phyloP scores from a whole-genome alignment of 2,797 vertebrate species.

The Simalia tracyae region DNA sequence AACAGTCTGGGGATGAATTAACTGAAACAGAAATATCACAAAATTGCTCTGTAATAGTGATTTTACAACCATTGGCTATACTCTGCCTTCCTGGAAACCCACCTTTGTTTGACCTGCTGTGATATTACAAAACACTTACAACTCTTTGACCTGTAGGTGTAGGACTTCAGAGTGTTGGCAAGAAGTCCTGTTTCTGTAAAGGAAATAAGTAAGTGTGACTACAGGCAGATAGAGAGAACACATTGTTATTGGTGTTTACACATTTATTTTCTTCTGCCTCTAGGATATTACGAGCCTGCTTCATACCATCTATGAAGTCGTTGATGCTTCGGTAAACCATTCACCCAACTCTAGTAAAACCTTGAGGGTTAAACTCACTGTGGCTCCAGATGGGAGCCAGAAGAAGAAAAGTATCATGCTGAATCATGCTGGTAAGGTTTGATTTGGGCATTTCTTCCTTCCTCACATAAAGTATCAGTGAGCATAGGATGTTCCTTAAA shows the following conservation, averaged over 20 bases:
- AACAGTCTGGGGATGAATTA: neutral
- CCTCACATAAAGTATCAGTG: neutral
- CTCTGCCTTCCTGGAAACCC: neutral
- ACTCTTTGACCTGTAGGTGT: neutral
- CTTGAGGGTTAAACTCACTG: constrained; percentile 91
- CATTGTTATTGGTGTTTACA: constrained; percentile 33
- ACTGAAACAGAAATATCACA: neutral
- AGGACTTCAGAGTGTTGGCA: neutral
- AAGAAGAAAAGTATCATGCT: constrained; percentile 85
- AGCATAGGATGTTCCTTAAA: neutral
- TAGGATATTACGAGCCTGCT: constrained; percentile 98
- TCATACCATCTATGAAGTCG: constrained; percentile 98
- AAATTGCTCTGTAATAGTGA: neutral
- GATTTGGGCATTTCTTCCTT: neutral
- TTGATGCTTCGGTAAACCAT: constrained; percentile 96
- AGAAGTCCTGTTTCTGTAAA: neutral
- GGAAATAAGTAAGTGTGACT: neutral
- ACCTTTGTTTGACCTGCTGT: neutral
- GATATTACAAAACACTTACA: neutral
- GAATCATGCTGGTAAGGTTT: constrained; percentile 80
- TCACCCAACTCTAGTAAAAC: constrained; percentile 96
- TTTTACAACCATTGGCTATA: neutral
- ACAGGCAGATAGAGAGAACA: neutral
- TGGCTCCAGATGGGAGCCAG: constrained; percentile 92
- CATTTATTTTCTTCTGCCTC: constrained; percentile 24